These are phyloP conservation scores for Perca flavescens DNA, from an alignment of 2,113 vertebrate genomes.

Conservation along the genomic window DNA sequence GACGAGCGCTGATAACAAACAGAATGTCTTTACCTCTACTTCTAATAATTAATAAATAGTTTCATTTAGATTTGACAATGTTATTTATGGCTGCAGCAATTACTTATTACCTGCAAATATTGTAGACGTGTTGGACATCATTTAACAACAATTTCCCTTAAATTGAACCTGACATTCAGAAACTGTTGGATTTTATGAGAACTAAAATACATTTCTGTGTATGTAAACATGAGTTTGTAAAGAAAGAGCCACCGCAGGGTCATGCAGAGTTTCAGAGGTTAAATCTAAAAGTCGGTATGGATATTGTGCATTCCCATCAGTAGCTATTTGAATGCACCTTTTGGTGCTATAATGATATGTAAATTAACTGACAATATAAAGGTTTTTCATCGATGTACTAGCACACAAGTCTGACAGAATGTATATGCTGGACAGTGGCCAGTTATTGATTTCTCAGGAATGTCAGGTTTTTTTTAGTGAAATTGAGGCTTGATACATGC, in stretches of 20 bases:
- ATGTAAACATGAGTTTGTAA: not conserved
- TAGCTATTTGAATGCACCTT: not conserved
- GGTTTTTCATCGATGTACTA: not conserved
- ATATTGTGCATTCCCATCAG: not conserved
- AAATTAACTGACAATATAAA: slow-evolving; percentile 13
- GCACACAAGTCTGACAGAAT: not conserved
- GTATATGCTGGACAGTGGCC: slow-evolving; percentile 14
- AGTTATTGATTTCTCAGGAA: slow-evolving; percentile 40
- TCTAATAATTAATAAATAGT: not conserved
- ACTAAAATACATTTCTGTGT: not conserved
- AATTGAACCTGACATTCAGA: not conserved
- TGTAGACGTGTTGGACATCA: too few relatives aligned
- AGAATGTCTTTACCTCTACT: not conserved
- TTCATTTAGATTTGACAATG: not conserved
- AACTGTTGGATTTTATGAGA: not conserved
- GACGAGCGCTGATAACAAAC: not conserved
- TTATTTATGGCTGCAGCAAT: not conserved
- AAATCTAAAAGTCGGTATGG: not conserved
- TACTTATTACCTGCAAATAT: not conserved
- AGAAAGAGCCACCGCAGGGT: not conserved
- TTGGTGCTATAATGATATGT: slow-evolving; percentile 5
- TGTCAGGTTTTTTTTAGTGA: slow-evolving; percentile 37
- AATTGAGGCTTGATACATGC: slow-evolving; percentile 49
- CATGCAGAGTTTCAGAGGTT: not conserved
- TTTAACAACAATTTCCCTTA: not conserved